A percentile compares a stretch with the other conserved stretches of the same genome.
These are phyloP conservation scores for Microtus ochrogaster DNA, from an alignment of 2,113 vertebrate species.

Conservation along the genomic window DNA sequence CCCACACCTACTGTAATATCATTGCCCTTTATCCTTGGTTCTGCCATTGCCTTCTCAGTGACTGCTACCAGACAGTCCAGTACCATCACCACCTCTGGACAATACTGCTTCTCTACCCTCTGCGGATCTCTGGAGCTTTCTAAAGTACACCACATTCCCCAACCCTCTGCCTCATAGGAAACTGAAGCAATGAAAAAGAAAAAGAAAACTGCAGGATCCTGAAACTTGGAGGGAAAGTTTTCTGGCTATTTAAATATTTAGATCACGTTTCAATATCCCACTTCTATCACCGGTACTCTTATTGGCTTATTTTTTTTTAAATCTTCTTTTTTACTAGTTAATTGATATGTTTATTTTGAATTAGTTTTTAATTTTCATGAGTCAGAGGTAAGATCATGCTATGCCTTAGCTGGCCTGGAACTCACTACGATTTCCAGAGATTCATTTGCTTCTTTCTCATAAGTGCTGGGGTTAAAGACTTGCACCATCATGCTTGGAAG, in stretches of 20 bases:
- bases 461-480: not conserved
- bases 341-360: not conserved
- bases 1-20: not conserved
- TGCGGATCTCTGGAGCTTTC: not conserved
- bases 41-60: not conserved
- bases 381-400: not conserved
- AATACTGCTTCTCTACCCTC: not conserved
- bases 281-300: not conserved
- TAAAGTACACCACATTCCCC: not conserved
- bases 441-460: not conserved
- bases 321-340: not conserved
- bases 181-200: not conserved
- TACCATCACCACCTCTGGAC: not conserved
- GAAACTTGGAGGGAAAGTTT: not conserved
- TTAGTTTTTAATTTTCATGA: not conserved
- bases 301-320: not conserved
- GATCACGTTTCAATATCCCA: not conserved
- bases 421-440: not conserved
- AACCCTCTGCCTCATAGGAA: not conserved
- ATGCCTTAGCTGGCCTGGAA: not conserved
- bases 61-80: accelerated
- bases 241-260: not conserved
- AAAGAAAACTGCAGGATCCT: not conserved
- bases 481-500: not conserved
- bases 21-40: not conserved